A percentile compares a stretch with the other conserved stretches of the same genome.
Evolutionary conservation across 92 coral and sea anemone genomes (phyloP).

Genomic region (Siderastrea siderea): DNA sequence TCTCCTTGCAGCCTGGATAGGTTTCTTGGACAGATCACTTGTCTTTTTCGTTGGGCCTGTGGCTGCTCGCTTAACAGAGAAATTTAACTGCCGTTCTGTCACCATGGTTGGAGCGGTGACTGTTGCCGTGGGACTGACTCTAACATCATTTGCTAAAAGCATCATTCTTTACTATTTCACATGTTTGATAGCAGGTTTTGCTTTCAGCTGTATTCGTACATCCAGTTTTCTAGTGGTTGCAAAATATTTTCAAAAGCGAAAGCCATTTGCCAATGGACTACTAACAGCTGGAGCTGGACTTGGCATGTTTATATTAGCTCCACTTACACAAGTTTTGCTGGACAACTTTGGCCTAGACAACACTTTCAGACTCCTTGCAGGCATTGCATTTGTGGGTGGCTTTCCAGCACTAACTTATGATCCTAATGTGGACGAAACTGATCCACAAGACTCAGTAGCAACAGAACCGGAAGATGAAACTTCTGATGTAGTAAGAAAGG

Average conservation of each 20-base stretch:
- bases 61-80: constrained; percentile 32
- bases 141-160: constrained; percentile 33
- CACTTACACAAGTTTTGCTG: constrained; percentile 13
- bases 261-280: constrained; percentile 35
- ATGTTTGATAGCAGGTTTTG: constrained; percentile 24
- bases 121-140: background rate
- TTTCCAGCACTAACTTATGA: constrained; percentile 13
- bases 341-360: constrained; percentile 16
- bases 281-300: constrained; percentile 26
- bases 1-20: constrained; percentile 38
- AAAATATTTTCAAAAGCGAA: constrained; percentile 27
- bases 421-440: constrained; percentile 17
- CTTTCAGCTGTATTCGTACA: constrained; percentile 18
- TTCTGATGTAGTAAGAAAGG: background rate
- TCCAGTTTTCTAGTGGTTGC: constrained; percentile 30
- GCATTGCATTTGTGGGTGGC: background rate
- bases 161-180: constrained; percentile 25
- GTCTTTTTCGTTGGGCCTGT: constrained; percentile 22
- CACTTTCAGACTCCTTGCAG: constrained; percentile 29
- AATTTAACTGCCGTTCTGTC: constrained; percentile 27
- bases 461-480: background rate
- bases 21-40: background rate
- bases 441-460: background rate
- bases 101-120: constrained; percentile 15
- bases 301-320: constrained; percentile 31